Evolutionary conservation across 2,113 vertebrate species (phyloP).

Genomic region (Burhinus oedicnemus): DNA sequence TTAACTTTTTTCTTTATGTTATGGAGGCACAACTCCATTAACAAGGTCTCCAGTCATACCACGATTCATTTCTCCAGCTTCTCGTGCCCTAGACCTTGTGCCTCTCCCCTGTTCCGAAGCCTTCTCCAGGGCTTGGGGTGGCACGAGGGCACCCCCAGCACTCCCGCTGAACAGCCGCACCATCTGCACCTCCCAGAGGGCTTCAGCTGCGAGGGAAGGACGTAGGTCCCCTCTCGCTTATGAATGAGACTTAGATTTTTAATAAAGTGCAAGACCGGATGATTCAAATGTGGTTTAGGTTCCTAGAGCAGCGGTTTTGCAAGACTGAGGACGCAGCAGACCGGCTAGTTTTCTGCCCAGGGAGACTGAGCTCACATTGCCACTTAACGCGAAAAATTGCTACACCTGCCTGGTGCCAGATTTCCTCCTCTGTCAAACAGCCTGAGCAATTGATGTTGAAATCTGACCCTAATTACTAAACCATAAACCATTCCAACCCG

Average conservation of each 20-base stretch:
- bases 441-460: neutral
- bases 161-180: neutral
- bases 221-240: neutral
- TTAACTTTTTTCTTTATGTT: neutral
- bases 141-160: neutral
- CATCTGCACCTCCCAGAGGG: neutral
- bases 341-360: neutral
- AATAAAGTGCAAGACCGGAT: neutral
- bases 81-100: neutral
- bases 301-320: neutral
- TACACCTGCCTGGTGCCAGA: neutral
- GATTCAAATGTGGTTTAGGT: neutral
- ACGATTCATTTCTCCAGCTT: accelerated
- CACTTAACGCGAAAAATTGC: neutral
- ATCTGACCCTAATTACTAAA: neutral
- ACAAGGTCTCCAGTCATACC: neutral
- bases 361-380: neutral
- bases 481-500: neutral
- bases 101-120: neutral
- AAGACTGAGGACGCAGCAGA: neutral
- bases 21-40: neutral
- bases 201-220: neutral
- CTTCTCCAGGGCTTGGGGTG: neutral
- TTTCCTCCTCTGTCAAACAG: neutral
- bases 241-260: neutral